Conservation (phyloP, 2,113 vertebrate species). For the Pangasianodon gigas region DNA sequence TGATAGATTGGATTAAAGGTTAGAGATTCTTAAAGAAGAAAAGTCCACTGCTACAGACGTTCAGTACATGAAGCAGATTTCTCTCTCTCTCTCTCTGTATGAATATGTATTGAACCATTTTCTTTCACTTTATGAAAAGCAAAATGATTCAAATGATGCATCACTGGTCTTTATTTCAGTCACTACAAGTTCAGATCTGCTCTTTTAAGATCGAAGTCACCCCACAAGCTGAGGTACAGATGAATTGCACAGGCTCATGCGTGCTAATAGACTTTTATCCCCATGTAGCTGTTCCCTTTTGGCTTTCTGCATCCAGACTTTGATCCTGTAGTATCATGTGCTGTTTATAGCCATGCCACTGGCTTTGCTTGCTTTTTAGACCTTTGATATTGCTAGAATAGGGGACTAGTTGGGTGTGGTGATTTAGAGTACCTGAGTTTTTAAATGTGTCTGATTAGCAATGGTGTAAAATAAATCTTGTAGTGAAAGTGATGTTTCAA, state of each 20-base stretch:
- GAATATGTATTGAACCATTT: not conserved
- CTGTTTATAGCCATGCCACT: not conserved
- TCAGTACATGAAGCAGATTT: not conserved
- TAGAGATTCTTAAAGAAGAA: not conserved
- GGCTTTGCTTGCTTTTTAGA: slow-evolving; percentile 3
- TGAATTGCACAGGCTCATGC: slow-evolving; percentile 53
- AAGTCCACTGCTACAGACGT: not conserved
- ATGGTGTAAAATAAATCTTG: not conserved
- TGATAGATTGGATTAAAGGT: not conserved
- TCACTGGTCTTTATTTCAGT: slow-evolving; percentile 66
- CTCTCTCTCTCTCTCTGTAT: not conserved
- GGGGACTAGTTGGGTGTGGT: not conserved
- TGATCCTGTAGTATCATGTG: not conserved
- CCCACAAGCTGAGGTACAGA: slow-evolving; percentile 74
- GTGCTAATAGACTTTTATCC: not conserved
- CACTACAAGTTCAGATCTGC: slow-evolving; percentile 71
- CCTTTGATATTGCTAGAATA: slow-evolving; percentile 14
- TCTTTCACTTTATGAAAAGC: not conserved
- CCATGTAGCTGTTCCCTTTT: not conserved
- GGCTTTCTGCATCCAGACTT: not conserved
- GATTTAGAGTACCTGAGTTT: not conserved
- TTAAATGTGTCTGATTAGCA: not conserved
- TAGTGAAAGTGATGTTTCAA: not conserved
- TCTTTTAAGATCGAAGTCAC: slow-evolving; percentile 73
- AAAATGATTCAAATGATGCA: not conserved